These are phyloP conservation scores for Eustalomyia histrio DNA, from an alignment of 2,888 invertebrate species.

Conservation along the genomic window DNA sequence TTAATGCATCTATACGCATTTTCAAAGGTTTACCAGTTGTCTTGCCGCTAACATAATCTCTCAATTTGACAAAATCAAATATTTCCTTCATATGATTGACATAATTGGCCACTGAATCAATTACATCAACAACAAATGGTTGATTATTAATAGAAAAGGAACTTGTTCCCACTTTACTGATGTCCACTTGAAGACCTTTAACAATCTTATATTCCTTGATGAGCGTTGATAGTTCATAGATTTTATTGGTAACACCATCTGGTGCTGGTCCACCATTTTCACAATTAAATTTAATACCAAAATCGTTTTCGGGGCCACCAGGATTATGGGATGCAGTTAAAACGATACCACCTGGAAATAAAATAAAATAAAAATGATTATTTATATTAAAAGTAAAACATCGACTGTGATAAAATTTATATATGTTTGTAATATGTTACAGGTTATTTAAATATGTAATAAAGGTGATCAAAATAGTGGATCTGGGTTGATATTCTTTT, in stretches of 20 bases:
- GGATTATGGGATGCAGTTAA: constrained; percentile 99
- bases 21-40: constrained; percentile 86
- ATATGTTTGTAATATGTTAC: too few relatives aligned
- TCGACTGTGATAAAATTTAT: too few relatives aligned
- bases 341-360: constrained; percentile 91
- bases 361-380: constrained; percentile 15
- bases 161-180: constrained; percentile 85
- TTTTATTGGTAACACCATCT: constrained; percentile 92
- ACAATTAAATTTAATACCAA: constrained; percentile 99
- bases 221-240: constrained; percentile 88
- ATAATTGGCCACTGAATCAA: constrained; percentile 95
- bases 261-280: constrained; percentile 99
- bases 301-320: constrained; percentile 97
- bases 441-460: too few relatives aligned
- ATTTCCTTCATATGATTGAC: constrained; percentile 95
- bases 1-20: constrained; percentile 95
- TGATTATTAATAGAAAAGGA: constrained; percentile 82
- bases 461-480: too few relatives aligned
- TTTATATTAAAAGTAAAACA: too few relatives aligned
- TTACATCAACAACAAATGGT: constrained; percentile 90
- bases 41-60: constrained; percentile 85
- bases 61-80: constrained; percentile 94
- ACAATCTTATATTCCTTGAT: constrained; percentile 91
- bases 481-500: too few relatives aligned
- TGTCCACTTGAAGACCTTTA: constrained; percentile 87